Percentiles rank a stretch among this genome's conserved stretches.
These are phyloP conservation scores for Phymorhynchus buccinoides DNA, from an alignment of 1,140 invertebrate species.

Conservation along the genomic window DNA sequence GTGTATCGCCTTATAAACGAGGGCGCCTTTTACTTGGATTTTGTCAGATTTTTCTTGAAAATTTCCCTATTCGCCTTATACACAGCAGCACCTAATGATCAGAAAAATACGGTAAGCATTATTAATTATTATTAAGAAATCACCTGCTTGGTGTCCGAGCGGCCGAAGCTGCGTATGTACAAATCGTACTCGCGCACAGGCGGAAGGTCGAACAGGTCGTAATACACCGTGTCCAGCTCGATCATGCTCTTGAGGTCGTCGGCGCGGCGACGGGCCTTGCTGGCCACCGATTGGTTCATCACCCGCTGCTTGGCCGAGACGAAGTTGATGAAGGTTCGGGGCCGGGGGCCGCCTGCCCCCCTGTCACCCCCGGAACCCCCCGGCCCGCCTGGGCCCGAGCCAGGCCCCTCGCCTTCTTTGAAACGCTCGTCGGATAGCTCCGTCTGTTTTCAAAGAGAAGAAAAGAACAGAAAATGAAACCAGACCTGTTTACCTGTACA, in stretches of 20 bases:
- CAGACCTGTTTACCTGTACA: too few relatives aligned
- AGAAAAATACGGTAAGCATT: too few relatives aligned
- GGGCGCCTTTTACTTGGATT: too few relatives aligned
- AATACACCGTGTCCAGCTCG: slow-evolving; percentile 79
- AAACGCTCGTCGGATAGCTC: slow-evolving; percentile 42
- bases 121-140: too few relatives aligned
- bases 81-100: too few relatives aligned
- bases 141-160: slow-evolving; percentile 77
- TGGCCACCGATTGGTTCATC: slow-evolving; percentile 65
- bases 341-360: slow-evolving; percentile 6
- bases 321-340: slow-evolving; percentile 75
- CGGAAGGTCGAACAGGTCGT: slow-evolving; percentile 81
- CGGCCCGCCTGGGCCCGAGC: background rate
- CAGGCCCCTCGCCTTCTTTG: slow-evolving; percentile 17
- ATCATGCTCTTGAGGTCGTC: slow-evolving; percentile 83
- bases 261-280: slow-evolving; percentile 75
- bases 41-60: too few relatives aligned
- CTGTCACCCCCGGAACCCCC: slow-evolving; percentile 30
- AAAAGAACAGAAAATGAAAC: too few relatives aligned
- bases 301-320: slow-evolving; percentile 75
- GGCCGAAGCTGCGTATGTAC: slow-evolving; percentile 83
- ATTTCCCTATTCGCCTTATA: too few relatives aligned
- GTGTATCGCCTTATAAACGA: too few relatives aligned
- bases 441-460: slow-evolving; percentile 41
- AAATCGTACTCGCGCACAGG: slow-evolving; percentile 83